Evolutionary conservation across 2,797 vertebrate species (phyloP), one percentile per base, ranked within the genome.

Genomic region (Pseudochromis fuscus): DNA sequence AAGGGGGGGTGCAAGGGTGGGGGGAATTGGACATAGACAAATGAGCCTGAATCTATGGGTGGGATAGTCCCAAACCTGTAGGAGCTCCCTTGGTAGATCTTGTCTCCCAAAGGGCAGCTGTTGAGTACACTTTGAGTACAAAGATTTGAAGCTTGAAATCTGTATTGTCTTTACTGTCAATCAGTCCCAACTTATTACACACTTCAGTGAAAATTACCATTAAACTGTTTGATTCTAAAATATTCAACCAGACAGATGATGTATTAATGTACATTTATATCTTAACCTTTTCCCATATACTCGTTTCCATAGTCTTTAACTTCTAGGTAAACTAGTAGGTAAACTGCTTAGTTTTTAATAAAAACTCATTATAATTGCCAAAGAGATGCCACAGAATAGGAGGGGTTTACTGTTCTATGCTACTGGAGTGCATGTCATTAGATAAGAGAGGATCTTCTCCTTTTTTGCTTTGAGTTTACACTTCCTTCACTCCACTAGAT

Each of bases 401-500:
- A n/a, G n/a, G n/a, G n/a, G n/a, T n/a, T n/a, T n/a, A n/a, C n/a
- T n/a, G n/a, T n/a, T n/a, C n/a, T n/a, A n/a, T n/a, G n/a, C n/a
- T n/a, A n/a, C n/a, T n/a, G n/a, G n/a, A n/a, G 4, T 5, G 15
- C 35, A 4, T 1, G 9, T 33, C 31, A 33, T 10, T 33, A 33
- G 2, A 38, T 15, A 4, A 15, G 6, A 18, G 7, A 40, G 8
- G 30, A 30, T 30, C 30, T 40, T 13, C 10, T 10, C 0, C 4
- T 23, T 21, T 18, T 60, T 13, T 25, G 12, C n/a, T 51, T 31
- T 30, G 23, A 55, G 19, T 30, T 13, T 31, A 13, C 3, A 6
- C 2, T 21, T 1, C 18, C 5, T 63, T 25, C 57, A 0, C 5
- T 67, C 85, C 93, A 91, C 84, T 55, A 93, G 92, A 67, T 91